phyloP scores from a whole-genome alignment of 2,888 invertebrate species.

The Drosophila engyochracea region DNA sequence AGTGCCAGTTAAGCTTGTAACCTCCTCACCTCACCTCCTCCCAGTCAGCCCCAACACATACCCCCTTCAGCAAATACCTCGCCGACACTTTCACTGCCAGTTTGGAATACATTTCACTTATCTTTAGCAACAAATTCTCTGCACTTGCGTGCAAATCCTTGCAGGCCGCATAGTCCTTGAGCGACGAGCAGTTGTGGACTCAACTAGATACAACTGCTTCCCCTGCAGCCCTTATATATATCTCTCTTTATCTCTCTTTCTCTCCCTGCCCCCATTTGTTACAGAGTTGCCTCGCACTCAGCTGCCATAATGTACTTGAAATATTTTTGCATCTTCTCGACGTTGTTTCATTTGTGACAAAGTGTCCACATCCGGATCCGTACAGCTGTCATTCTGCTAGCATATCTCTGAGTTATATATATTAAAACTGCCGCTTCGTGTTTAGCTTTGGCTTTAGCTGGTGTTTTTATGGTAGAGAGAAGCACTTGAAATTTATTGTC shows the following conservation, averaged over 20 bases:
- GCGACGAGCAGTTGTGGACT: constrained; percentile 46
- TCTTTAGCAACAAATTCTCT: constrained; percentile 53
- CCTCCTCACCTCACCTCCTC: background rate
- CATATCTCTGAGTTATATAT: constrained; percentile 67
- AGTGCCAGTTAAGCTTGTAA: constrained; percentile 60
- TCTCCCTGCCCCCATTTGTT: background rate
- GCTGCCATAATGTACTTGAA: constrained; percentile 60
- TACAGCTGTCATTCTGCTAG: constrained; percentile 60
- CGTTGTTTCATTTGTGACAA: constrained; percentile 71
- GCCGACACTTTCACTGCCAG: constrained; percentile 67
- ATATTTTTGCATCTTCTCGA: constrained; percentile 67
- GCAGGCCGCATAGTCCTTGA: constrained; percentile 63
- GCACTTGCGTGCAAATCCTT: constrained; percentile 61
- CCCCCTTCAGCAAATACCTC: constrained; percentile 27
- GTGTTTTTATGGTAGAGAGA: background rate
- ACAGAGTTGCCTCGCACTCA: constrained; percentile 5
- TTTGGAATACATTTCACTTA: constrained; percentile 59
- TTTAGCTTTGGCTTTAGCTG: constrained; percentile 1
- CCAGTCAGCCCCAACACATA: background rate
- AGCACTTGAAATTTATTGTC: constrained; percentile 69
- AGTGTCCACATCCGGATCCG: constrained; percentile 67
- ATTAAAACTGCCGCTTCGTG: constrained; percentile 68
- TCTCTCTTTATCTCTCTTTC: background rate
- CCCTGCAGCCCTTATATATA: background rate
- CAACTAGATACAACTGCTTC: background rate